These are phyloP conservation scores for Lepus oiostolus DNA, from an alignment of 2,797 vertebrate species.

Conservation along the genomic window DNA sequence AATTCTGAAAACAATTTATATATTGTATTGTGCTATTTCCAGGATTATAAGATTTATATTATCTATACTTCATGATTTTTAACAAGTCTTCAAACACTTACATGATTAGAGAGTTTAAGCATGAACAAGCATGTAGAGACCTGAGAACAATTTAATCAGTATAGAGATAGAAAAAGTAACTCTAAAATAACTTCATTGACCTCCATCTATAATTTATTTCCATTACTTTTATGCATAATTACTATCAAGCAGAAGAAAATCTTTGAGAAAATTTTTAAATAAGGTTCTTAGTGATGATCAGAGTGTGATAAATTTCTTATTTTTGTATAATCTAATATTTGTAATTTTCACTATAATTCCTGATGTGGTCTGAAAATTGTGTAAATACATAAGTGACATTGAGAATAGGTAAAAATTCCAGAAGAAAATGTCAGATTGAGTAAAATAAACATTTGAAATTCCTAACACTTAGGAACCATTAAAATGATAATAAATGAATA, in stretches of 20 bases:
- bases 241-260: background rate
- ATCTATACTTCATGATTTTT: background rate
- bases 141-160: background rate
- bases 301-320: background rate
- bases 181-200: background rate
- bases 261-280: background rate
- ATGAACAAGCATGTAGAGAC: background rate
- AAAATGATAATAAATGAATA: slow-evolving; percentile 48
- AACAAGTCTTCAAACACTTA: background rate
- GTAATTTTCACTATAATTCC: background rate
- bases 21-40: background rate
- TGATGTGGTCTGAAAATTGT: background rate
- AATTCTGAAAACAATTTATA: background rate
- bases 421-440: background rate
- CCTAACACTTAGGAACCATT: background rate
- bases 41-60: background rate
- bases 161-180: background rate
- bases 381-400: background rate
- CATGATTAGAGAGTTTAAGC: background rate
- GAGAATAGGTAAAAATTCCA: background rate
- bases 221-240: background rate
- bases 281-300: background rate
- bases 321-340: background rate
- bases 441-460: background rate
- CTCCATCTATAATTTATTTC: background rate